Conservation (phyloP, 2,888 invertebrate genomes). For the Pterobdella sp. region DNA sequence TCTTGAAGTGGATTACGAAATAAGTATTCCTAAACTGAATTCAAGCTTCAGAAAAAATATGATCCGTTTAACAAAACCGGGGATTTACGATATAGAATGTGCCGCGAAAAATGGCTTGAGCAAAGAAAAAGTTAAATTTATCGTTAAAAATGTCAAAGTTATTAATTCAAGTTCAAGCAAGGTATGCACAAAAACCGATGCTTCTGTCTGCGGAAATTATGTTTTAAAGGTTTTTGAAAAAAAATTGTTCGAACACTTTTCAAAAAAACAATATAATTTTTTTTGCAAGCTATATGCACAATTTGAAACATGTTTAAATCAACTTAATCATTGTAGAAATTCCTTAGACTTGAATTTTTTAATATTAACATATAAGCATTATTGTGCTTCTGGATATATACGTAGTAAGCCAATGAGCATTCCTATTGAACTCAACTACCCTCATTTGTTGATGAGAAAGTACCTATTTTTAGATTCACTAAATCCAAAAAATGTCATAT, state of each 20-base stretch:
- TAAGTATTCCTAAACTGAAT: background rate
- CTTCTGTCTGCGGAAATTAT: background rate
- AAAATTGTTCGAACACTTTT: background rate
- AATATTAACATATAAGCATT: background rate
- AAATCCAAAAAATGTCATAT: background rate
- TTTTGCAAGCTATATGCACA: background rate
- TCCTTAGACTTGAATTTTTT: background rate
- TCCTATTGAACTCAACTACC: background rate
- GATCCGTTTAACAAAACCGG: background rate
- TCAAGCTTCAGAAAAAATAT: background rate
- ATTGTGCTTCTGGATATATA: background rate
- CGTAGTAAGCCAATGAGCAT: background rate
- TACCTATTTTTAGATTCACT: background rate
- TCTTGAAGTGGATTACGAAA: background rate
- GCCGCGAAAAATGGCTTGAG: background rate
- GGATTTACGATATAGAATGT: background rate
- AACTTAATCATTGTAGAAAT: background rate
- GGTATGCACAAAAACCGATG: background rate
- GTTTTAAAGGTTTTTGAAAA: background rate
- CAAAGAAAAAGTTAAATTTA: background rate
- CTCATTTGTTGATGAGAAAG: constrained; percentile 7
- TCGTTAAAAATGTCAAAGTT: background rate
- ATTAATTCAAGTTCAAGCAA: background rate
- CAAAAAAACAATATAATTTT: background rate
- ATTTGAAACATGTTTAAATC: background rate